Percentiles rank a stretch among this genome's conserved stretches.
These are phyloP conservation scores for Drosophila navojoa DNA, from an alignment of 1,140 invertebrate species.

Conservation along the genomic window DNA sequence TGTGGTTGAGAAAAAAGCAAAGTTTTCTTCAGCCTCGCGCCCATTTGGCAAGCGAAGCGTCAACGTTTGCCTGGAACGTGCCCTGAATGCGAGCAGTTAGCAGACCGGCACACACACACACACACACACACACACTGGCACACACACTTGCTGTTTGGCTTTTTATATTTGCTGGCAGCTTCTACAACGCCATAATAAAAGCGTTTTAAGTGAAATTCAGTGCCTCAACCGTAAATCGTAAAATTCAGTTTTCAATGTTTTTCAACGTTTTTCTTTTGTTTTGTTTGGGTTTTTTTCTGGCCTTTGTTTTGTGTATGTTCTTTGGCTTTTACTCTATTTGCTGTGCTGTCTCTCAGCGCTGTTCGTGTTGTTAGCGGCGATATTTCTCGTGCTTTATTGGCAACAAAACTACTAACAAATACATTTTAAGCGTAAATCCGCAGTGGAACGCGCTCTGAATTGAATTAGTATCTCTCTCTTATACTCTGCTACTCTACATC, in stretches of 20 bases:
- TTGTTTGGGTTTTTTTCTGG: constrained; percentile 2
- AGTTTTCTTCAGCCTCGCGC: constrained; percentile 59
- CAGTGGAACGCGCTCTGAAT: constrained; percentile 45
- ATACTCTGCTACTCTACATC: background rate
- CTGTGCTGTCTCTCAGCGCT: constrained; percentile 13
- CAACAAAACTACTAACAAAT: constrained; percentile 46
- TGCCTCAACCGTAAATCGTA: constrained; percentile 73
- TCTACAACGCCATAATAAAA: constrained; percentile 66
- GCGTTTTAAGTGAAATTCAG: constrained; percentile 82
- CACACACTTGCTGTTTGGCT: constrained; percentile 14
- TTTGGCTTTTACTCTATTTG: constrained; percentile 37
- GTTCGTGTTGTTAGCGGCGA: constrained; percentile 24
- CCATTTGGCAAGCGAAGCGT: constrained; percentile 68
- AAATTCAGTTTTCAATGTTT: constrained; percentile 74
- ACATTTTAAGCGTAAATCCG: constrained; percentile 44
- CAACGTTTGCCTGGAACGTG: constrained; percentile 74
- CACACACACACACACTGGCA: constrained; percentile 13
- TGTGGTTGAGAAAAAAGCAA: constrained; percentile 55
- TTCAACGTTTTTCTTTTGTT: constrained; percentile 21
- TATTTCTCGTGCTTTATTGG: constrained; percentile 45
- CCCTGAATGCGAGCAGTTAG: constrained; percentile 69
- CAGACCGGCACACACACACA: constrained; percentile 37
- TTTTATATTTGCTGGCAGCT: constrained; percentile 34
- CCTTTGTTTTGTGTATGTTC: background rate
- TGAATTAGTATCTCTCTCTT: constrained; percentile 27